Evolutionary conservation across 2,888 invertebrate species (phyloP), one percentile per base, ranked within the genome.

Genomic region (Agriopis aurantiaria): DNA sequence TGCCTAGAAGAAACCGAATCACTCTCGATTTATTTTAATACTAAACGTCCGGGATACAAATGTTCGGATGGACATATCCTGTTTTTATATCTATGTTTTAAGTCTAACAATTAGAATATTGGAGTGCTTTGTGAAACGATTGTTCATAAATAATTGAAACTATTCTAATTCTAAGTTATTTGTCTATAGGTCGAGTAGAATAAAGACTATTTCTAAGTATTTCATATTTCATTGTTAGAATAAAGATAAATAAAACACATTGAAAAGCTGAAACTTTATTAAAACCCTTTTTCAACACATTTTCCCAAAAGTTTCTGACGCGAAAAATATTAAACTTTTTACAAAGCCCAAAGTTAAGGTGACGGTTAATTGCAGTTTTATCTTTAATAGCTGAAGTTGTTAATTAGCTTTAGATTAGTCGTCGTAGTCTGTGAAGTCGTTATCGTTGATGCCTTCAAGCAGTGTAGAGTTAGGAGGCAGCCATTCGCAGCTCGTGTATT

Each of bases 381-480:
- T 75, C 77, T 71, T 73, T 73, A 69, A 75, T 71, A 69, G 71
- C 73, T 62, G 65, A 77, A 77, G 77, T 77, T 77, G 66, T 69
- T 77, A 78, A 76, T 78, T 75, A 75, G 77, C 72, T 78, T 78
- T 73, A 73, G 78, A 75, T 77, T 80, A 75, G 69, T 80, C 75
- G 66, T 78, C 75, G 48, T 74, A 63, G 62, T 78, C 76, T 48
- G 77, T 75, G 59, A 75, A 77, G 43, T 81, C 77, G 74, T 85
- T 76, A 69, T 82, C 88, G 62, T 81, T 81, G 51, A 84, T 83
- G 58, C 86, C 84, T 69, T 90, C 92, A 57, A 83, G 87, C 52
- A 96, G 95, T 0, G 90, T 89, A 4, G 95, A 95, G 55, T 96
- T 97, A 88, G 94, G 96, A 56, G 96, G 96, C 52, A 88, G 91